Evolutionary conservation across 2,888 invertebrate species (phyloP).

Genomic region (Heliconius cydno): DNA sequence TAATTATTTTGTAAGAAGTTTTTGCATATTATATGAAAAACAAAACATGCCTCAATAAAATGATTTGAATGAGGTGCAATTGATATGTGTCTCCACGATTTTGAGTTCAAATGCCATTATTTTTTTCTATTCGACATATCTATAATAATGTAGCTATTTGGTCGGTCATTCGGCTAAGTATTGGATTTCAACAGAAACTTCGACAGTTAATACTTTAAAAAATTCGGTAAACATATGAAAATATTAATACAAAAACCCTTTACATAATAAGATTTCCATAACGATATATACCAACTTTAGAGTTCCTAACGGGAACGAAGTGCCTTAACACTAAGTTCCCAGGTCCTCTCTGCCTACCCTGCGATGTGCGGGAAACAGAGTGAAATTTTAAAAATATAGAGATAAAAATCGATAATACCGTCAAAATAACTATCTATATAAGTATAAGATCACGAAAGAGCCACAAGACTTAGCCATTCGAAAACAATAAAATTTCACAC

Average conservation of each 20-base stretch:
- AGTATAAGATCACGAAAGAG: neutral
- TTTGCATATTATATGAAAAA: neutral
- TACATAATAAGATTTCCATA: no score
- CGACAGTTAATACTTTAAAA: no score
- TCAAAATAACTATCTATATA: neutral
- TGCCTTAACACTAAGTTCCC: no score
- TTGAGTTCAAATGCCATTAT: neutral
- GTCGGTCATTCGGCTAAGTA: no score
- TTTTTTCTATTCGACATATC: neutral
- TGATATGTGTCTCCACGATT: neutral
- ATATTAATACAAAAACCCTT: neutral
- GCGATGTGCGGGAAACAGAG: no score
- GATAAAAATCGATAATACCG: neutral
- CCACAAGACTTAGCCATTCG: slow-evolving; percentile 19
- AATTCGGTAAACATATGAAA: no score
- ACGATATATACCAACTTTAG: no score
- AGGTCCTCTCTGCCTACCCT: no score
- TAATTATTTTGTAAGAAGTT: neutral
- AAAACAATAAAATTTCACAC: slow-evolving; percentile 30
- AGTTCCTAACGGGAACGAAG: no score
- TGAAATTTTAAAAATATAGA: neutral
- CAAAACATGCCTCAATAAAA: neutral
- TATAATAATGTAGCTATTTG: no score
- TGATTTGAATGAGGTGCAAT: neutral
- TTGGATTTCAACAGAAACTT: no score